These are phyloP conservation scores for Drosophila colorata DNA, from an alignment of 2,888 invertebrate genomes.

Conservation along the genomic window DNA sequence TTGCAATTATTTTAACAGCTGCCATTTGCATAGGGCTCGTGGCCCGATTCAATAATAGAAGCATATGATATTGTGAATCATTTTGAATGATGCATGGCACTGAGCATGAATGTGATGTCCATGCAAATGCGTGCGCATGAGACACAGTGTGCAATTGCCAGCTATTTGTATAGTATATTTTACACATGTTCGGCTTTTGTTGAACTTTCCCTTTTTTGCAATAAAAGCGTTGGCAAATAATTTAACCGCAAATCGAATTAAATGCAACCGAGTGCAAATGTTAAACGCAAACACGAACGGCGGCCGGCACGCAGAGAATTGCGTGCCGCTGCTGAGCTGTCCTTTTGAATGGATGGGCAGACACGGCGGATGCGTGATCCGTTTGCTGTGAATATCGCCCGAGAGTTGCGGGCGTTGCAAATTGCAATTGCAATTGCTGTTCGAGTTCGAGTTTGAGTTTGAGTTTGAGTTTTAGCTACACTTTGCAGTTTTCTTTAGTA, in stretches of 20 bases:
- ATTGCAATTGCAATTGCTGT: not conserved
- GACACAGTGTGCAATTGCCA: not conserved
- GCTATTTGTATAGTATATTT: not conserved
- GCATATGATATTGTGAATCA: not conserved
- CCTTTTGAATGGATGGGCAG: not conserved
- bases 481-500: constrained; percentile 9
- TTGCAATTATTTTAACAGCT: not conserved
- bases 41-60: too few relatives aligned
- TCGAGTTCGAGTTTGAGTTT: constrained; percentile 32
- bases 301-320: not conserved
- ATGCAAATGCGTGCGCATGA: not conserved
- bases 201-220: constrained; percentile 10
- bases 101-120: not conserved
- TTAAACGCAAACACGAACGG: constrained; percentile 12
- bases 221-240: constrained; percentile 8
- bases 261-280: constrained; percentile 57
- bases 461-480: constrained; percentile 34
- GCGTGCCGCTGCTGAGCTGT: too few relatives aligned
- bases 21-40: not conserved
- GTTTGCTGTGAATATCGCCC: not conserved
- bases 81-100: not conserved
- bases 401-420: constrained; percentile 1
- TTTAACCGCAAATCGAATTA: constrained; percentile 58
- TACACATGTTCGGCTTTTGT: constrained; percentile 2
- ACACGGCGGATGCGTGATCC: constrained; percentile 36